Percentiles rank a stretch among this genome's conserved stretches.
Evolutionary conservation across 2,888 invertebrate genomes (phyloP).

Genomic region (Electrophaes corylata): DNA sequence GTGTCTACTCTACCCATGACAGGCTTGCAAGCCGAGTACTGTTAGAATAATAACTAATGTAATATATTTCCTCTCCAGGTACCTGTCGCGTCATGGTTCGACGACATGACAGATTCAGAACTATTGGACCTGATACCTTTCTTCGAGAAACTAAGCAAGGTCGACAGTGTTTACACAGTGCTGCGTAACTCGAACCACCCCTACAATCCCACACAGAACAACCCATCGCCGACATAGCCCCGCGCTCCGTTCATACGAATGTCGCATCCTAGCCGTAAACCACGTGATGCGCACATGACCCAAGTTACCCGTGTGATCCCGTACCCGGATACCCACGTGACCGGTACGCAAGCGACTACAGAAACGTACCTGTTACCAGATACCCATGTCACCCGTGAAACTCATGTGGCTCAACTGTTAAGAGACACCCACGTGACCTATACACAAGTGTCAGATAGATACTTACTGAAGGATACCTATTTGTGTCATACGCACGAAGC

Average conservation of each 20-base stretch:
- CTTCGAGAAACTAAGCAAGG: conserved; percentile 98
- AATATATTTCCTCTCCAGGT: conserved; percentile 85
- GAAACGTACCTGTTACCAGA: not conserved
- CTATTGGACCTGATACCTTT: conserved; percentile 98
- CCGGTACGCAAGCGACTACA: not conserved
- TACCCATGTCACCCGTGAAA: not conserved
- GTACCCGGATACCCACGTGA: not conserved
- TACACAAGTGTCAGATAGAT: not conserved
- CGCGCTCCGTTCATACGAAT: conserved; percentile 37
- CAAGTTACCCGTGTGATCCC: conserved; percentile 9
- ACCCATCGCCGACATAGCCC: conserved; percentile 74
- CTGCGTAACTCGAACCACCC: conserved; percentile 96
- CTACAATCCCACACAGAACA: conserved; percentile 85
- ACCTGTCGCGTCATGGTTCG: conserved; percentile 99
- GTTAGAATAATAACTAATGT: not conserved
- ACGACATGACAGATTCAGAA: conserved; percentile 99
- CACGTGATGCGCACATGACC: not conserved
- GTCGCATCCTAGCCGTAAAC: conserved; percentile 31
- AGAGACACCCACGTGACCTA: conserved; percentile 5
- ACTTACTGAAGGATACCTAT: not conserved
- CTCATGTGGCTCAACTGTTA: not conserved
- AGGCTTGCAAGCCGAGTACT: too few species aligned
- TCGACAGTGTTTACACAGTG: conserved; percentile 98
- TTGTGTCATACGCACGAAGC: not conserved
- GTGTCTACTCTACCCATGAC: too few species aligned